Evolutionary conservation across 2,797 vertebrate species (phyloP).

Genomic region (Lycodopsis pacificus): DNA sequence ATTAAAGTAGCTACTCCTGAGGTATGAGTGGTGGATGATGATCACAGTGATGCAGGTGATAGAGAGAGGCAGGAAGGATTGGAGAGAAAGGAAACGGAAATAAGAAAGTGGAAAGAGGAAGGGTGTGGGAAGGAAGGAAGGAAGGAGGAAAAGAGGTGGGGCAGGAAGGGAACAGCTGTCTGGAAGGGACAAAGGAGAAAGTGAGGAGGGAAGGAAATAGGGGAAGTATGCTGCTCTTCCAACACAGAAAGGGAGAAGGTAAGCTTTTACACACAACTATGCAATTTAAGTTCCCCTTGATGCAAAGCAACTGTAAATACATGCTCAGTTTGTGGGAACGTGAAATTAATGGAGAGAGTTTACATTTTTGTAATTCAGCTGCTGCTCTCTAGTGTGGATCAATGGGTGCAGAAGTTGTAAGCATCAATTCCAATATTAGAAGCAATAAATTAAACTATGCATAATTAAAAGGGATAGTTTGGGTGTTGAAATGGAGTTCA

Average conservation of each 20-base stretch:
- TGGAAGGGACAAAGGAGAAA: constrained; percentile 32
- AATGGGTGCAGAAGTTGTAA: neutral
- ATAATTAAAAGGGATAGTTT: no score
- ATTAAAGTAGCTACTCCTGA: neutral
- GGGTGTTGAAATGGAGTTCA: no score
- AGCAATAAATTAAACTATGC: no score
- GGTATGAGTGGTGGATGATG: neutral
- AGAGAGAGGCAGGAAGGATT: constrained; percentile 22
- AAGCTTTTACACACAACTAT: neutral
- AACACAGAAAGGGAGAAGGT: neutral
- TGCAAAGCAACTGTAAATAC: neutral
- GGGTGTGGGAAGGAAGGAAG: neutral
- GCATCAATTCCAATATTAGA: neutral
- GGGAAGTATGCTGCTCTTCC: neutral
- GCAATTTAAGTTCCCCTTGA: neutral
- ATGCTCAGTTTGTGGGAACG: neutral
- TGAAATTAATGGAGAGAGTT: neutral
- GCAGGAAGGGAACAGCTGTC: constrained; percentile 5
- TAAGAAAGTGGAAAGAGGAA: neutral
- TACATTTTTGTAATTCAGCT: no score
- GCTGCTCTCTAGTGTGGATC: neutral
- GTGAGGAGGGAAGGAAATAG: constrained; percentile 7
- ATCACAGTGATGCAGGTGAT: neutral
- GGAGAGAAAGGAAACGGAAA: constrained; percentile 15
- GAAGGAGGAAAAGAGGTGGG: constrained; percentile 5